Percentiles rank a stretch among this genome's conserved stretches.
phyloP scores from a whole-genome alignment of 2,888 invertebrate genomes.

The Nebria brevicollis region DNA sequence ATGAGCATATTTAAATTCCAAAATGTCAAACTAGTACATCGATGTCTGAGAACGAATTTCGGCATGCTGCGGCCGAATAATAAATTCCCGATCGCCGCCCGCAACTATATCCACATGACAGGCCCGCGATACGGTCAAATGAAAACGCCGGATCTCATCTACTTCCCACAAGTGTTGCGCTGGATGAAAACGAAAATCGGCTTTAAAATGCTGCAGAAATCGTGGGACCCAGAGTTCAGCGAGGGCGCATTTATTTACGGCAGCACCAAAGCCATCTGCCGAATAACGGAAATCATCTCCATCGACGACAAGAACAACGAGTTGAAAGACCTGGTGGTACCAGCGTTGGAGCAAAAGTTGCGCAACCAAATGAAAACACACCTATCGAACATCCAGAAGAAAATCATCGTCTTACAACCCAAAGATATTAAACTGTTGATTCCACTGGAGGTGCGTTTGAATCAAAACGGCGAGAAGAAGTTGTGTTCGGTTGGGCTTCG shows the following conservation, averaged over 20 bases:
- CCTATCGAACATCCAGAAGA: conserved; percentile 56
- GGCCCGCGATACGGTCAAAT: conserved; percentile 25
- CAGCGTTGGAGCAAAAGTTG: conserved; percentile 53
- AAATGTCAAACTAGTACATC: conserved; percentile 53
- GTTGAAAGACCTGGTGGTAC: conserved; percentile 56
- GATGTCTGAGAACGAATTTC: conserved; percentile 60
- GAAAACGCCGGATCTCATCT: conserved; percentile 60
- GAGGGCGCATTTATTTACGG: conserved; percentile 63
- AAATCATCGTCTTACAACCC: conserved; percentile 57
- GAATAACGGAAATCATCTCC: conserved; percentile 60
- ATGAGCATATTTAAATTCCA: background rate
- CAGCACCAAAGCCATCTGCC: conserved; percentile 58
- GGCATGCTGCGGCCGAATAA: conserved; percentile 57
- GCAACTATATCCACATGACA: conserved; percentile 9
- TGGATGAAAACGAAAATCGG: conserved; percentile 61
- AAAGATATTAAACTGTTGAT: conserved; percentile 61
- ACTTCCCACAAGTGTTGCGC: conserved; percentile 59
- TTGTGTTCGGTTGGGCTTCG: conserved; percentile 56
- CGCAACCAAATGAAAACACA: conserved; percentile 55
- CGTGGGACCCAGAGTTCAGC: conserved; percentile 62
- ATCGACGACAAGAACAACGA: conserved; percentile 54
- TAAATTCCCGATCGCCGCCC: background rate
- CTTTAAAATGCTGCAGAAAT: conserved; percentile 58
- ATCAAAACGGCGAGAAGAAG: conserved; percentile 49
- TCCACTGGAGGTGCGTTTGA: conserved; percentile 54